phyloP scores from a whole-genome alignment of 1,140 invertebrate species.

The Hyles vespertilio region DNA sequence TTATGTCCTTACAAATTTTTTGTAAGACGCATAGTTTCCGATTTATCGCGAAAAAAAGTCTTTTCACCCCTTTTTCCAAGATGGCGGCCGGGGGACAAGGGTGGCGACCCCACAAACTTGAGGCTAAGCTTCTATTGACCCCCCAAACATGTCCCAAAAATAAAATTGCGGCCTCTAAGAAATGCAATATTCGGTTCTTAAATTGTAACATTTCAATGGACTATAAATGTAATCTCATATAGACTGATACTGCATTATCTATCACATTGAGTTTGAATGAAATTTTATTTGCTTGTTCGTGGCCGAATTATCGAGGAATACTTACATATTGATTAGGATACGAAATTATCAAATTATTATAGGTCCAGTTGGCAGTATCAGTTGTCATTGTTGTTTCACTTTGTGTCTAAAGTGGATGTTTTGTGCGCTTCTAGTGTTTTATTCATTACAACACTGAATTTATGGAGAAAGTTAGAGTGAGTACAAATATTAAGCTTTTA shows the following conservation, averaged over 20 bases:
- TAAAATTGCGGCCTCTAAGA: too few species aligned
- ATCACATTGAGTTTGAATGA: background rate
- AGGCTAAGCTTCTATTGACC: too few species aligned
- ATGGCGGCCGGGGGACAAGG: too few species aligned
- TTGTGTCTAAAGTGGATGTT: constrained; percentile 34
- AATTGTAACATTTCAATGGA: too few species aligned
- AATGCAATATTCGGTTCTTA: too few species aligned
- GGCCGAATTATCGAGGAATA: constrained; percentile 12
- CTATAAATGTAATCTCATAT: too few species aligned
- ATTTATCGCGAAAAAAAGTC: too few species aligned
- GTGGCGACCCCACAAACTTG: too few species aligned
- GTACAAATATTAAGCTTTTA: background rate
- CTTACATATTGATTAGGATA: constrained; percentile 40
- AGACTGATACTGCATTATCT: background rate
- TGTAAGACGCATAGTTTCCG: too few species aligned
- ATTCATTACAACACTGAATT: background rate
- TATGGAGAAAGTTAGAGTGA: constrained; percentile 11
- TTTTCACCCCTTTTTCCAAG: too few species aligned
- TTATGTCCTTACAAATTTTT: too few species aligned
- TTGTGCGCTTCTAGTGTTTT: constrained; percentile 9
- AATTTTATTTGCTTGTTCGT: background rate
- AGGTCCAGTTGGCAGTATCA: constrained; percentile 24
- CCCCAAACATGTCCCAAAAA: too few species aligned
- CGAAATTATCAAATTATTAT: constrained; percentile 44
- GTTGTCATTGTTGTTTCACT: constrained; percentile 47